Base-by-base conservation (phyloP, 2,888 invertebrate species). In the Dexiosoma caninum region DNA sequence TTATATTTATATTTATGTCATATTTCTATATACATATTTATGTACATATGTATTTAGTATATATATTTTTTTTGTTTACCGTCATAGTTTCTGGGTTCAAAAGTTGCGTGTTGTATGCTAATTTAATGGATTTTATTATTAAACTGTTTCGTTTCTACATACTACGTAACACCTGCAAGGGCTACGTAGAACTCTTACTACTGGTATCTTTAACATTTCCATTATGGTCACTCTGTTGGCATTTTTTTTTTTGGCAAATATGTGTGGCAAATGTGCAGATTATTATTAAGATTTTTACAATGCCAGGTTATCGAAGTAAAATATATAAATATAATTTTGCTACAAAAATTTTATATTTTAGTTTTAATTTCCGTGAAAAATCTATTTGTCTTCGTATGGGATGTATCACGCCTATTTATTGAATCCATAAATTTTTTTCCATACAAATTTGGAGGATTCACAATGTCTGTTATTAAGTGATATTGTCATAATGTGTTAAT, bases 41-140 rank as follows among this genome's bases (percentile, higher is more conserved):
- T 49, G n/a, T n/a, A n/a, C n/a, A n/a, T n/a, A n/a, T n/a, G n/a
- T n/a, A n/a, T n/a, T n/a, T n/a, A n/a, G n/a, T n/a, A n/a, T n/a
- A n/a, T n/a, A n/a, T 35, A 49, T 40, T 27, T 53, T 30, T 60
- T 49, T 27, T 27, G 27, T 27, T 60, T 16, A 57, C 16, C 30
- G 40, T 9, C 53, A 27, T 72, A 37, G 19, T 62, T 71, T 59
- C 6, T 80, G 66, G 53, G 46, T 57, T 57, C 67, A 81, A 57
- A 72, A 64, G 72, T 77, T 81, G 81, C 81, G 81, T 81, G 81
- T 81, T 77, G 8, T n/a, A 69, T 64, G 77, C 14, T 77, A 72
- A 81, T 81, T 77, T 81, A 59, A 74, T 74, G 37, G 42, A 59
- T 67, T 60, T 66, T 27, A 21, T 51, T 42, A 42, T 51, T 42